phyloP scores from a whole-genome alignment of 2,113 vertebrate species.

The Spea bombifrons region DNA sequence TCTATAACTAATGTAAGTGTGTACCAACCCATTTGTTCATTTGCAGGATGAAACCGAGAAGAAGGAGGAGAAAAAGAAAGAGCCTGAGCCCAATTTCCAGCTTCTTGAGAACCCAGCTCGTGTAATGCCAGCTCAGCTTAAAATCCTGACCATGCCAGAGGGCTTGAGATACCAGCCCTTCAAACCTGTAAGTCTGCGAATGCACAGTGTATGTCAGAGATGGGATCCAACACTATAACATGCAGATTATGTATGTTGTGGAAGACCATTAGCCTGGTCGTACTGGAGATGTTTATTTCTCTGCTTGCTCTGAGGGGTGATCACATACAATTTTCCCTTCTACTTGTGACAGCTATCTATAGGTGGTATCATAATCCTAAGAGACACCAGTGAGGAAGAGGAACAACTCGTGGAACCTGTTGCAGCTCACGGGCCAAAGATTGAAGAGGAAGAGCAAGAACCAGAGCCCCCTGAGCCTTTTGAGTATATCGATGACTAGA shows the following conservation, averaged over 20 bases:
- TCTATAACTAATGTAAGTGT: neutral
- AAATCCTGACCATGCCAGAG: constrained; percentile 92
- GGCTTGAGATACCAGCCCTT: constrained; percentile 95
- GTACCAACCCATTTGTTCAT: neutral
- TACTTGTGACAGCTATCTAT: constrained; percentile 78
- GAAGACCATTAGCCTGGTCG: no score
- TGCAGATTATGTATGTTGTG: no score
- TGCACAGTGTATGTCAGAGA: neutral
- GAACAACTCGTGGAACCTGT: constrained; percentile 97
- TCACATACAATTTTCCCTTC: neutral
- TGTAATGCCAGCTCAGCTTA: constrained; percentile 95
- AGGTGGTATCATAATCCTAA: constrained; percentile 95
- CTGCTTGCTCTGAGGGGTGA: no score
- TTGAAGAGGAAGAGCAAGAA: constrained; percentile 96
- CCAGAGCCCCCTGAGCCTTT: constrained; percentile 95
- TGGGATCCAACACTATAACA: no score
- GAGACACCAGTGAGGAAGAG: constrained; percentile 91
- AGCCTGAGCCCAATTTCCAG: constrained; percentile 92
- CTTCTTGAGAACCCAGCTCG: constrained; percentile 93
- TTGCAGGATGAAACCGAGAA: constrained; percentile 77
- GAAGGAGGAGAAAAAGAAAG: constrained; percentile 96
- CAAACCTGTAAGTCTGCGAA: constrained; percentile 79
- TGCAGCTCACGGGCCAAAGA: constrained; percentile 94
- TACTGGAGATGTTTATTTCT: no score
- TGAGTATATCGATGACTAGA: constrained; percentile 93